Evolutionary conservation across 2,888 invertebrate genomes (phyloP).

Genomic region (Eucera pruinosa): DNA sequence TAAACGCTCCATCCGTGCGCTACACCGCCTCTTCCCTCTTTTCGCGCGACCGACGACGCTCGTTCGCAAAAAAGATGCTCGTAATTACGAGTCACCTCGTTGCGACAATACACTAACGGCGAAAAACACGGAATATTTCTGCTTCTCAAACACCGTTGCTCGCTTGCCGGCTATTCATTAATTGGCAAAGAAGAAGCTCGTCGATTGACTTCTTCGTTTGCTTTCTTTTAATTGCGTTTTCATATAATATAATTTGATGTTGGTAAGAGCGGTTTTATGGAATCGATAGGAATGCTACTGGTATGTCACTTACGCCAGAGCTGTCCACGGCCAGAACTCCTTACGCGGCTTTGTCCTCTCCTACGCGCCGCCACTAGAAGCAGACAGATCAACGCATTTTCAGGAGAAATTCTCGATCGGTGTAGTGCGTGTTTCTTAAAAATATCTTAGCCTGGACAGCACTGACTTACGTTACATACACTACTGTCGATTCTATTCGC

Average conservation of each 20-base stretch:
- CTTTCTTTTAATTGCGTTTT: no score
- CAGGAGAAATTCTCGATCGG: background rate
- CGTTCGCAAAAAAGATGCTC: conserved; percentile 39
- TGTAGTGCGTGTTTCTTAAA: background rate
- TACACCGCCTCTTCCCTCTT: background rate
- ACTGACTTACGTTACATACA: background rate
- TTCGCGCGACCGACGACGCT: conserved; percentile 1
- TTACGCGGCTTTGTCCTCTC: conserved; percentile 30
- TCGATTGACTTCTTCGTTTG: no score
- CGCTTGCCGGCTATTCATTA: background rate
- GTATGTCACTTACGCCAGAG: conserved; percentile 29
- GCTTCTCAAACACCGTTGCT: conserved; percentile 17
- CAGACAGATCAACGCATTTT: conserved; percentile 25
- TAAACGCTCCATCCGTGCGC: conserved; percentile 42
- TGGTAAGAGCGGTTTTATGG: no score
- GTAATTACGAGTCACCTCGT: conserved; percentile 60
- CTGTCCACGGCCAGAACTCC: conserved; percentile 26
- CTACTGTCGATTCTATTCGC: background rate
- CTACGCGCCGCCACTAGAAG: conserved; percentile 33
- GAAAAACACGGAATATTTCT: conserved; percentile 12
- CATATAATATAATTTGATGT: no score
- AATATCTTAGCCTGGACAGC: background rate
- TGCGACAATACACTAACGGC: conserved; percentile 40
- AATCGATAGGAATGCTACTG: background rate
- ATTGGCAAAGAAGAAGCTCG: no score